Conservation (phyloP, 2,888 invertebrate species). For the Drosophila mayaguana region DNA sequence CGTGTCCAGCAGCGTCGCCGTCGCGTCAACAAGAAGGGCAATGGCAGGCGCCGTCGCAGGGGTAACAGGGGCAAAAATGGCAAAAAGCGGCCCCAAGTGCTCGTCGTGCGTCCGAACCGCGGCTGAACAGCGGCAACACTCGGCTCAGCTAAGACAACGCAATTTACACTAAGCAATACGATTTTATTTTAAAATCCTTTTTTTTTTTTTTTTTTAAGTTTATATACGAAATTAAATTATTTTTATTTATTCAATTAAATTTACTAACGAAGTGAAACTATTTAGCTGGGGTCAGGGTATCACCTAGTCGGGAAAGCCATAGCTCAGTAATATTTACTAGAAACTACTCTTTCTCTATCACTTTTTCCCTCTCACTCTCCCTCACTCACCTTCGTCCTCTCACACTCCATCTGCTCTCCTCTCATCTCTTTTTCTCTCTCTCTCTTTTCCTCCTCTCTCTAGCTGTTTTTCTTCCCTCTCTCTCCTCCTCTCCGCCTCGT, state of each 20-base stretch:
- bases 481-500: too few relatives aligned
- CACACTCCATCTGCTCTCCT: neutral
- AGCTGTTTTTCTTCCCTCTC: too few relatives aligned
- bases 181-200: slow-evolving; percentile 31
- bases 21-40: slow-evolving; percentile 19
- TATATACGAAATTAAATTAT: slow-evolving; percentile 43
- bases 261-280: too few relatives aligned
- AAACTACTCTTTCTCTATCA: neutral
- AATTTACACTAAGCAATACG: neutral
- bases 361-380: neutral
- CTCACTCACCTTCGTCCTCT: neutral
- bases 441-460: neutral
- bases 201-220: slow-evolving; percentile 44
- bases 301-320: too few relatives aligned
- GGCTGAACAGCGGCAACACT: slow-evolving; percentile 32
- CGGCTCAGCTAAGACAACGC: neutral
- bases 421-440: neutral
- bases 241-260: slow-evolving; percentile 62
- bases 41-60: slow-evolving; percentile 42
- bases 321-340: too few relatives aligned
- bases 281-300: too few relatives aligned
- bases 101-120: slow-evolving; percentile 66
- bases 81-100: slow-evolving; percentile 60
- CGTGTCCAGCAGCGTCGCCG: slow-evolving; percentile 66
- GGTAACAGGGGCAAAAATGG: slow-evolving; percentile 48